phyloP scores from a whole-genome alignment of 2,797 vertebrate species.

The Cercopithecus petaurista region DNA sequence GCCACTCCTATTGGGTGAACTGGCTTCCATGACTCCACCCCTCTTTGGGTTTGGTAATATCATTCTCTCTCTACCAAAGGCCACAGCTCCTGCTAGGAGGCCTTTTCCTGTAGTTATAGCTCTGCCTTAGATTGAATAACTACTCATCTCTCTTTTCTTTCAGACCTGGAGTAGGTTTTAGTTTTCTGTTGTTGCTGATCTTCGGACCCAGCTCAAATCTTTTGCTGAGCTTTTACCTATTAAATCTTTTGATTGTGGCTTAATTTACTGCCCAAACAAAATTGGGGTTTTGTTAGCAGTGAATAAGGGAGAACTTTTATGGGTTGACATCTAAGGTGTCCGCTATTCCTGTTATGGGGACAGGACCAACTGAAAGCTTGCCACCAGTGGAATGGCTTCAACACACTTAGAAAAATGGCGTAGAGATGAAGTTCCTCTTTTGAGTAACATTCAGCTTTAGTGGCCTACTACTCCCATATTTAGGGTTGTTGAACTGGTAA shows the following conservation, averaged over 20 bases:
- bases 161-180: background rate
- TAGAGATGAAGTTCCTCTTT: background rate
- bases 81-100: background rate
- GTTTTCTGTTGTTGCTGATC: background rate
- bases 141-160: background rate
- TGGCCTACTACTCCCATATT: background rate
- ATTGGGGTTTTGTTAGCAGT: background rate
- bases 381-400: background rate
- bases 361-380: background rate
- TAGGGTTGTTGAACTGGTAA: background rate
- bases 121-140: background rate
- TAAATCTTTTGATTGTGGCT: background rate
- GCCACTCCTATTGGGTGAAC: fast-evolving
- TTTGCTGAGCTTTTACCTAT: background rate
- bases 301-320: background rate
- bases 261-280: background rate
- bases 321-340: background rate
- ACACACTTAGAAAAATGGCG: background rate
- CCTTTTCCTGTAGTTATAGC: background rate
- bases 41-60: no score
- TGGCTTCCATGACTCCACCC: background rate
- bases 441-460: background rate
- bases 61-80: background rate
- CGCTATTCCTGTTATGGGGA: background rate
- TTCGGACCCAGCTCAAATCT: background rate